Percentiles rank a stretch among this genome's conserved stretches.
phyloP scores from a whole-genome alignment of 2,113 vertebrate species.

The Psittacula cyanocephala region DNA sequence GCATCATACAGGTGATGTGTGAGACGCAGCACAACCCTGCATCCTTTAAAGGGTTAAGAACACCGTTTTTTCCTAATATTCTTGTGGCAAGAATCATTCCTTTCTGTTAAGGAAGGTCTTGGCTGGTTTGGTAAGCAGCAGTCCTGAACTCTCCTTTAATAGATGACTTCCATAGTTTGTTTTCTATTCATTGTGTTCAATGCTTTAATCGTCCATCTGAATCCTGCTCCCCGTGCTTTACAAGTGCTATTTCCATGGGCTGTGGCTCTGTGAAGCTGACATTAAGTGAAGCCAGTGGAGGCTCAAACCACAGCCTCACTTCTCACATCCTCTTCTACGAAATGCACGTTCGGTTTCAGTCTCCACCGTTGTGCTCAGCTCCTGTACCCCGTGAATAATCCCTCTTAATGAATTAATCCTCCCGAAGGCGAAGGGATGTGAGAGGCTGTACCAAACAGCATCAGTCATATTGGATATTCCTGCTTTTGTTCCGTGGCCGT shows the following conservation, averaged over 20 bases:
- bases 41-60: neutral
- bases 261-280: neutral
- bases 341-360: neutral
- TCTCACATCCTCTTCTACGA: conserved; percentile 48
- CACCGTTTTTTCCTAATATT: accelerated
- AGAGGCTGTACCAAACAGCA: accelerated
- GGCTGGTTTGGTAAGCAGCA: neutral
- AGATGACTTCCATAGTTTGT: accelerated
- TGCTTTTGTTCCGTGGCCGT: accelerated
- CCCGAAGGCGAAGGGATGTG: accelerated
- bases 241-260: accelerated
- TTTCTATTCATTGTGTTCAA: accelerated
- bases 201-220: neutral
- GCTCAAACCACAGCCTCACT: conserved; percentile 2
- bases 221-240: neutral
- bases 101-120: no score
- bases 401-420: neutral
- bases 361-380: neutral
- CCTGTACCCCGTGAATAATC: neutral
- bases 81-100: no score
- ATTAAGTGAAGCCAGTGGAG: neutral
- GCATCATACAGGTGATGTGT: accelerated
- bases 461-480: accelerated
- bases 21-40: accelerated
- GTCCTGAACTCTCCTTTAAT: accelerated